Base-by-base conservation (phyloP, 2,888 invertebrate genomes). In the Pemphredon lugubris region DNA sequence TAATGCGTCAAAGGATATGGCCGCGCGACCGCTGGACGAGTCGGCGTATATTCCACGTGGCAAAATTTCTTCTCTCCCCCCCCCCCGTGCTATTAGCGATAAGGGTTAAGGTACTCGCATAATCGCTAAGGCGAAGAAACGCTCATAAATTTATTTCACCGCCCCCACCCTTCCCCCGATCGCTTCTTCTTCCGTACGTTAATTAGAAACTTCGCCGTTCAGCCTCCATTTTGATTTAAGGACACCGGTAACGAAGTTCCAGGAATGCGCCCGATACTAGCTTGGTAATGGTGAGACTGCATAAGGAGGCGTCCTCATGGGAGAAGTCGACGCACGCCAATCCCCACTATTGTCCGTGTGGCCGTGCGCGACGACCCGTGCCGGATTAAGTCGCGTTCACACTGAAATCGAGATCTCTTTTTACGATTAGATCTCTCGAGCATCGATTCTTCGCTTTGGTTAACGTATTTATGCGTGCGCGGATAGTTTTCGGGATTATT, bases 281-380 rank as follows among this genome's bases (percentile, higher is more conserved):
- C 58, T 44, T 42, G 58, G 47, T 51, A 81, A 73, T 44, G 57
- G 54, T 42, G 59, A 42, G 63, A 51, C 58, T 32, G 73, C 58
- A 47, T 63, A 73, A 65, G 63, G 48, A 73, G 51, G 63, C 65
- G 44, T 54, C 54, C 64, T 59, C 63, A 51, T 59, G 73, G 72
- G 73, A 80, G 83, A 75, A 77, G 48, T 58, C 65, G 84, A 79
- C 85, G 79, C 80, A 77, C 84, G 85, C 82, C 82, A 71, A 73
- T 77, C 80, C 80, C 79, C 77, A 67, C 81, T 69, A 65, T 42
- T n/a, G 26, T 21, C 23, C 54, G 21, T 37, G 58, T 53, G 67
- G 68, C 64, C 73, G 78, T 75, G 61, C 53, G 76, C 75, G 59
- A 40, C 69, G 73, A 77, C 71, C 74, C 75, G 80, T 75, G 75